Conservation (phyloP, 2,113 vertebrate genomes). For the Phodopus roborovskii region DNA sequence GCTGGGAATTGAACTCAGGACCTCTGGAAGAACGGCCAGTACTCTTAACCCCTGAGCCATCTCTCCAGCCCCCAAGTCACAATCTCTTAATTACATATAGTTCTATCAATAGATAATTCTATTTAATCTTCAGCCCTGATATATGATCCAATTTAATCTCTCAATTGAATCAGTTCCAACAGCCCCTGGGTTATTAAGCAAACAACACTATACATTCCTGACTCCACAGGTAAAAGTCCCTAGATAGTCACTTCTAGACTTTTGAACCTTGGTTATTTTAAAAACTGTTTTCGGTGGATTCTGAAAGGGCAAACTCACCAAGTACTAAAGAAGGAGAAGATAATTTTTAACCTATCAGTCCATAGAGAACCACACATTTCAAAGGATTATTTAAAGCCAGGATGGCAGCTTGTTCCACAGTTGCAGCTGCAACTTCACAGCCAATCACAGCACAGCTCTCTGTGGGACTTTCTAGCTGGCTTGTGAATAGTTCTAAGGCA, state of each 20-base stretch:
- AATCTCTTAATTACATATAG: not conserved
- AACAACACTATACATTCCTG: not conserved
- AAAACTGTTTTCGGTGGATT: not conserved
- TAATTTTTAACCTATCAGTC: slow-evolving; percentile 57
- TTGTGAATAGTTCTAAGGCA: slow-evolving; percentile 56
- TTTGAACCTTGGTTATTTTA: not conserved
- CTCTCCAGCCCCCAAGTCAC: not conserved
- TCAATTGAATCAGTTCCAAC: not conserved
- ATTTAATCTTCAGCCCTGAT: not conserved
- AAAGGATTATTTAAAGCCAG: slow-evolving; percentile 59
- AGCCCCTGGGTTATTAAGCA: not conserved
- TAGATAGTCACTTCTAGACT: not conserved
- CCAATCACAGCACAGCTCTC: slow-evolving; percentile 21
- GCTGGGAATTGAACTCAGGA: too few species aligned
- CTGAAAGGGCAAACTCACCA: slow-evolving; percentile 36
- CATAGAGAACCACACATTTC: slow-evolving; percentile 54
- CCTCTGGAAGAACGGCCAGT: too few species aligned
- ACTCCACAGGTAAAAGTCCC: not conserved
- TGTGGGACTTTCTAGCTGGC: slow-evolving; percentile 39
- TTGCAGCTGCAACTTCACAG: slow-evolving; percentile 65
- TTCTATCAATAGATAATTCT: slow-evolving; percentile 19
- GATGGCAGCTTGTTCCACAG: slow-evolving; percentile 24
- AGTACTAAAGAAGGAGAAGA: slow-evolving; percentile 48
- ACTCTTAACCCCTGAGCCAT: too few species aligned
- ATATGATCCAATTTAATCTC: slow-evolving; percentile 15